Evolutionary conservation across 1,140 invertebrate species (phyloP).

Genomic region (Drosophila kanapiae): DNA sequence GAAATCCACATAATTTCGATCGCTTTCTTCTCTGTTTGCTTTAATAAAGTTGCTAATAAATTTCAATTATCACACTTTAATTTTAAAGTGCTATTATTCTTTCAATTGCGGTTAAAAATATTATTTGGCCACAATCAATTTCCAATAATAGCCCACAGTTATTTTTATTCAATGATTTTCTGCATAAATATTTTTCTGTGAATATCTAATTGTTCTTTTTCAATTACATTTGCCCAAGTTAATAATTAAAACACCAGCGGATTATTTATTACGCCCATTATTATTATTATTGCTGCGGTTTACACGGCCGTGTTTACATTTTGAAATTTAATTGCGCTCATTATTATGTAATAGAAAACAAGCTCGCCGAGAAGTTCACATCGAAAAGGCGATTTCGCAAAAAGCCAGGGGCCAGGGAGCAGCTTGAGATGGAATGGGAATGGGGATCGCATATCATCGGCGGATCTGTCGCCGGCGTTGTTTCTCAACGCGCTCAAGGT

Average conservation of each 20-base stretch:
- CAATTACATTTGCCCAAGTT: constrained; percentile 36
- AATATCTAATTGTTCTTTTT: constrained; percentile 18
- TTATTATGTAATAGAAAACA: constrained; percentile 57
- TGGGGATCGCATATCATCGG: constrained; percentile 34
- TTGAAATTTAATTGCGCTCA: constrained; percentile 34
- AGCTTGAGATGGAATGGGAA: constrained; percentile 2
- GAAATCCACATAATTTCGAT: neutral
- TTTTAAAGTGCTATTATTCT: neutral
- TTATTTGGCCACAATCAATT: neutral
- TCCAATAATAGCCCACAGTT: constrained; percentile 3
- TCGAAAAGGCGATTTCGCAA: constrained; percentile 28
- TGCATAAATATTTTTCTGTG: neutral
- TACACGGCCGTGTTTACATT: constrained; percentile 37
- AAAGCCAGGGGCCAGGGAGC: constrained; percentile 3
- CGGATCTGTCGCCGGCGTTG: constrained; percentile 31
- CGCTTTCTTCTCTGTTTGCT: neutral
- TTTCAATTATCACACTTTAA: constrained; percentile 10
- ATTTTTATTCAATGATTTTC: neutral
- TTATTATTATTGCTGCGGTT: constrained; percentile 44
- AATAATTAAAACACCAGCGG: constrained; percentile 47
- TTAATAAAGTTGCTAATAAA: neutral
- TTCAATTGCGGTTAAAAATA: constrained; percentile 12
- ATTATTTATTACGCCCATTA: constrained; percentile 47
- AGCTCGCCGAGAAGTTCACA: constrained; percentile 30
- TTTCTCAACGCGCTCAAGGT: constrained; percentile 51